Evolutionary conservation across 2,888 invertebrate genomes (phyloP), one percentile per base, ranked within the genome.

Genomic region (Platypus cylindrus): DNA sequence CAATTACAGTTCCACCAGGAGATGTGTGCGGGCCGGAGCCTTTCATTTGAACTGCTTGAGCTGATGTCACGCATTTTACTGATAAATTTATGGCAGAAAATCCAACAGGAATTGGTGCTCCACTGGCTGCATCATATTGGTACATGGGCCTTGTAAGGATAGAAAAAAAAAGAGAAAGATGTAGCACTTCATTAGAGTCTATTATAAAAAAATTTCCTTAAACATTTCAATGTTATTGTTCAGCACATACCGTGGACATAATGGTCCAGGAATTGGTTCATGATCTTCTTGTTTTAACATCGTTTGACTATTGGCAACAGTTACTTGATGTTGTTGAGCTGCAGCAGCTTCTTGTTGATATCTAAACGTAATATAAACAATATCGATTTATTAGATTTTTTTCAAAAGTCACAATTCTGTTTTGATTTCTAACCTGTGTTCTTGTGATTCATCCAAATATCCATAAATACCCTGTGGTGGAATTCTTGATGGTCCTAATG

Each of bases 81-180:
- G 81, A 83, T 49, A 82, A 68, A 70, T 81, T 84, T 59, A 83
- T 84, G 47, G 81, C 82, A 28, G 80, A 79, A 66, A 81, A 78
- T 45, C 79, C 80, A 25, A 79, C 76, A 40, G 78, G 80, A 47
- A 79, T 68, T 49, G 73, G 71, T 49, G 73, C 71, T 18, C 45
- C 46, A 30, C 34, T 41, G 53, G 75, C 68, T 29, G 77, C 73
- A 56, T 82, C 82, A 64, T 82, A 82, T 63, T 82, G 82, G 65
- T 83, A 83, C 75, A 83, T 79, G 47, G 82, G 82, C 61, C 82
- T 78, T 64, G 46, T 50, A 52, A 41, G 15, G 14, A 14, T 15
- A 9, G 11, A 11, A 11, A 12, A 27, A 11, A 11, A 24, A 24
- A 24, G n/a, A n/a, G n/a, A n/a, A n/a, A n/a, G n/a, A n/a, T n/a